Conservation (phyloP, 1,140 invertebrate genomes). For the Chrysoperla carnea region DNA sequence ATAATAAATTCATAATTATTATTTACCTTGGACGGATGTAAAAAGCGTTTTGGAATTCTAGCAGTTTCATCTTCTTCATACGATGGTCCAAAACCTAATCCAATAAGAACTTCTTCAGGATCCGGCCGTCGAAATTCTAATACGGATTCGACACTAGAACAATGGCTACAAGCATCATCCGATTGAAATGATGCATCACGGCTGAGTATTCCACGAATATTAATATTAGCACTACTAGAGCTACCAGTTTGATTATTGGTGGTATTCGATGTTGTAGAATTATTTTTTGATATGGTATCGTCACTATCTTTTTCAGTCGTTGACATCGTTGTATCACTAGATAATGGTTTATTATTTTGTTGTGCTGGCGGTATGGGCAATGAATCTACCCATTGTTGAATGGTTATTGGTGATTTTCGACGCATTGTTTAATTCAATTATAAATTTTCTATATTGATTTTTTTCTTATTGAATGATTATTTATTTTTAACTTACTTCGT, state of each 20-base stretch:
- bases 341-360: background rate
- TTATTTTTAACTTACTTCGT: no score
- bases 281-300: background rate
- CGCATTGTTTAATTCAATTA: background rate
- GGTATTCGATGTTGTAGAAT: background rate
- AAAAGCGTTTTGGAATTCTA: conserved; percentile 43
- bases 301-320: background rate
- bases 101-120: conserved; percentile 53
- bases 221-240: background rate
- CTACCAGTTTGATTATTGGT: background rate
- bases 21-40: conserved; percentile 20
- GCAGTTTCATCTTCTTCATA: conserved; percentile 31
- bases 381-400: conserved; percentile 30
- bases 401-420: conserved; percentile 10
- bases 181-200: conserved; percentile 45
- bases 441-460: no score
- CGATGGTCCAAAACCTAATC: conserved; percentile 47
- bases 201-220: conserved; percentile 12
- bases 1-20: no score
- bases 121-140: conserved; percentile 51
- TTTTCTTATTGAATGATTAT: no score
- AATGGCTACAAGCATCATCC: conserved; percentile 44
- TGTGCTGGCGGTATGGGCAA: conserved; percentile 19
- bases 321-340: background rate
- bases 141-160: conserved; percentile 55